Evolutionary conservation across 2,797 vertebrate species (phyloP), one percentile per base, ranked within the genome.

Genomic region (Capromys pilorides): DNA sequence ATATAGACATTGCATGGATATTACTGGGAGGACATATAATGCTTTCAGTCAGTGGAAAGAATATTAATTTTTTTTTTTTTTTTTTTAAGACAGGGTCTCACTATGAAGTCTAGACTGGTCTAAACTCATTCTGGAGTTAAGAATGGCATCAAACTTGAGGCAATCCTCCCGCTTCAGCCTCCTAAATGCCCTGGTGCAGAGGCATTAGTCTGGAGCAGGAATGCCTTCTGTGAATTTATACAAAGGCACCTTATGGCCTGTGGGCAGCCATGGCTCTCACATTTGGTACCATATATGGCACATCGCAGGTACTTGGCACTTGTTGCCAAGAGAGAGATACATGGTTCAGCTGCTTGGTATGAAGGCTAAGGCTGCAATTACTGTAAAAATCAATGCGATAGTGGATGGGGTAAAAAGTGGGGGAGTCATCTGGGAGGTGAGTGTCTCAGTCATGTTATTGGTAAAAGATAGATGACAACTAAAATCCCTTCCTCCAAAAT

Each of bases 41-140:
- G 24, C 45, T 94, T 91, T 93, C 22, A 78, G 31, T 78, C 33
- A 88, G 36, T 90, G n/a, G 86, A 14, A 64, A 86, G 45, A 62
- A 31, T 67, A 31, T 13, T 28, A 2, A 19, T 54, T 93, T 21
- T 22, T 26, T 45, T 18, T 5, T 75, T 75, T 28, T 41, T 22
- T 28, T 28, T 45, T 75, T 49, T 31, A 45, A 31, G 16, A 7
- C 28, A 33, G 45, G 26, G 8, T 75, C 39, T 45, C 71, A n/a
- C n/a, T n/a, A n/a, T n/a, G n/a, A n/a, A n/a, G n/a, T n/a, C n/a
- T n/a, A n/a, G n/a, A n/a, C n/a, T n/a, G n/a, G n/a, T n/a, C n/a
- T n/a, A n/a, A n/a, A n/a, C n/a, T n/a, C n/a, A n/a, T n/a, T n/a
- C n/a, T n/a, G n/a, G n/a, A n/a, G n/a, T n/a, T n/a, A n/a, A n/a